These are phyloP conservation scores for Camelus bactrianus DNA, from an alignment of 2,113 vertebrate species.

Conservation along the genomic window DNA sequence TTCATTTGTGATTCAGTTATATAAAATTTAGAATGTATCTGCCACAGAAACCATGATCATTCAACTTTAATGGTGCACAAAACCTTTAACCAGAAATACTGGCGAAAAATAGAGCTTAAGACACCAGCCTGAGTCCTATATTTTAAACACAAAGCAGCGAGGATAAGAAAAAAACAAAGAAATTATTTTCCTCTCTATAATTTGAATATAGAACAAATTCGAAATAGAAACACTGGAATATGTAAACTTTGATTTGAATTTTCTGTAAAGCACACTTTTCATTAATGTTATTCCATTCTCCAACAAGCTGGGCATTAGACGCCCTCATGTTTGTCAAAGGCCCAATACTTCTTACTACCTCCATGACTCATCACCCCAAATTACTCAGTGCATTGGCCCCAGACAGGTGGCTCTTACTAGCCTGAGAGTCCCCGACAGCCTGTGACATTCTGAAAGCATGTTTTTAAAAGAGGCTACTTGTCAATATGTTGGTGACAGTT, in stretches of 20 bases:
- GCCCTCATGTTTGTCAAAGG: not conserved
- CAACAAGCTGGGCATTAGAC: not conserved
- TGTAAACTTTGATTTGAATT: not conserved
- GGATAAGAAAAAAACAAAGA: not conserved
- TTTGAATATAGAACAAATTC: not conserved
- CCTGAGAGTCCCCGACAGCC: not conserved
- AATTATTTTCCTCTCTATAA: not conserved
- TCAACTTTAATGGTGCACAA: not conserved
- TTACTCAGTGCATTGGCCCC: not conserved
- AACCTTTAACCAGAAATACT: not conserved
- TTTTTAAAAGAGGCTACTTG: not conserved
- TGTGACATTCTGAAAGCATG: not conserved
- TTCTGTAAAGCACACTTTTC: not conserved
- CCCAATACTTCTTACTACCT: not conserved
- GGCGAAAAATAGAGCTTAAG: not conserved
- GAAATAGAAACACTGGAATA: conserved; percentile 1
- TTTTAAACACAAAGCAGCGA: not conserved
- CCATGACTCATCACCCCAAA: not conserved
- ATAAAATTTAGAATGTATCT: not conserved
- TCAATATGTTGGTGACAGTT: conserved; percentile 3
- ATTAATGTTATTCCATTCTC: not conserved
- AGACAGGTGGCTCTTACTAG: not conserved
- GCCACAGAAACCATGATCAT: not conserved
- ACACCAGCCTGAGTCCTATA: not conserved
- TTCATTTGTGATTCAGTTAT: conserved; percentile 29